Percentiles rank a stretch among this genome's conserved stretches.
phyloP scores from a whole-genome alignment of 1,140 invertebrate species.

The Pentalonia nigronervosa region DNA sequence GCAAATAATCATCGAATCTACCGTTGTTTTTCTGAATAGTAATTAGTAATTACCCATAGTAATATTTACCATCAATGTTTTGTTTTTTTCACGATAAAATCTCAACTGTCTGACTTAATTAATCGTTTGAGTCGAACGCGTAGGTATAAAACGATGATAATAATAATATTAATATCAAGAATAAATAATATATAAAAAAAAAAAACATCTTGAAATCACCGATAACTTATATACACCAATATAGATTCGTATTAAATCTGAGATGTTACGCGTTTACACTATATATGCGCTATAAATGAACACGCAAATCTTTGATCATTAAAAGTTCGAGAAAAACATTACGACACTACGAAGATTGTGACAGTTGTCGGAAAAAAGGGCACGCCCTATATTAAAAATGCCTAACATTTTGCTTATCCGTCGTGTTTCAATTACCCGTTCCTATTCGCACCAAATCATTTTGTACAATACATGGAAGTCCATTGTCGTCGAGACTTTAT shows the following conservation, averaged over 20 bases:
- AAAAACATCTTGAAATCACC: not conserved
- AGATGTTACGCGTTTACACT: not conserved
- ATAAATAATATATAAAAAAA: not conserved
- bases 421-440: not conserved
- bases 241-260: too few relatives aligned
- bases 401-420: not conserved
- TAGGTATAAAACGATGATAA: not conserved
- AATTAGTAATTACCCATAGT: not conserved
- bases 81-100: constrained; percentile 7
- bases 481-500: fast-evolving
- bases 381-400: not conserved
- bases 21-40: not conserved
- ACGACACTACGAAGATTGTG: not conserved
- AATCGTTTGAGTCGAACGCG: not conserved
- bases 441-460: not conserved
- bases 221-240: not conserved
- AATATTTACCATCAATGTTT: not conserved
- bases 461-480: not conserved
- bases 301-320: not conserved
- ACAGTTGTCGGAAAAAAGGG: not conserved
- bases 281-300: not conserved
- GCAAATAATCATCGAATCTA: not conserved
- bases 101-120: not conserved
- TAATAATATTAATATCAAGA: not conserved
- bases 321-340: not conserved